Evolutionary conservation across 2,888 invertebrate genomes (phyloP).

Genomic region (Stomorhina lunata): DNA sequence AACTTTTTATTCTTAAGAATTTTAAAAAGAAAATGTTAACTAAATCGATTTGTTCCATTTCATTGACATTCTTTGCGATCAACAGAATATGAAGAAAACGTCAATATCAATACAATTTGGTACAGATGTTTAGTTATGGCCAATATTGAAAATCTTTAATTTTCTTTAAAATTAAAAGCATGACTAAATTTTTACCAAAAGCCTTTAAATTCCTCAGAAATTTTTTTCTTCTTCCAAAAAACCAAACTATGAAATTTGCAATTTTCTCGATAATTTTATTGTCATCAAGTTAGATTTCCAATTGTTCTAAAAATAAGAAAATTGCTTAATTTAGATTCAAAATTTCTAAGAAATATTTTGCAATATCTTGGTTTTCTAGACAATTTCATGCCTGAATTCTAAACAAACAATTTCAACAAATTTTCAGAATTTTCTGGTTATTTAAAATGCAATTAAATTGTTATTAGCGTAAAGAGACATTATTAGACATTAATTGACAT

Average conservation of each 20-base stretch:
- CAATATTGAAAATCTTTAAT: too few species aligned
- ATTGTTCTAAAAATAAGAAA: slow-evolving; percentile 3
- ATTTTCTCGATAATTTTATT: slow-evolving; percentile 71
- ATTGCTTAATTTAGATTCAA: slow-evolving; percentile 29
- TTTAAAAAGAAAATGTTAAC: slow-evolving; percentile 48
- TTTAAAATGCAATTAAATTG: too few species aligned
- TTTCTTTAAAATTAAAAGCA: too few species aligned
- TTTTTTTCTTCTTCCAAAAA: too few species aligned
- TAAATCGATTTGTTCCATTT: slow-evolving; percentile 75
- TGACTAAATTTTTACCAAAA: too few species aligned
- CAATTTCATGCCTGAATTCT: slow-evolving; percentile 49
- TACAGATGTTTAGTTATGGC: slow-evolving; percentile 59
- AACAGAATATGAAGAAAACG: slow-evolving; percentile 31
- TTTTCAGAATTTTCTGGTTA: too few species aligned
- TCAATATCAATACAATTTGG: slow-evolving; percentile 49
- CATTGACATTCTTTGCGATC: slow-evolving; percentile 69
- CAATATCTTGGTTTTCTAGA: slow-evolving; percentile 31
- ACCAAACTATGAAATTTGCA: slow-evolving; percentile 74
- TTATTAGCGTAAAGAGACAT: too few species aligned
- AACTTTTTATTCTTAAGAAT: slow-evolving; percentile 46
- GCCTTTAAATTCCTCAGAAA: too few species aligned
- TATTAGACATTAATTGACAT: too few species aligned
- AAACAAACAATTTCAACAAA: not conserved
- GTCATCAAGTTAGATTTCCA: slow-evolving; percentile 22
- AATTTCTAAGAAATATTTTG: slow-evolving; percentile 20